Base-by-base conservation (phyloP, 2,797 vertebrate genomes). In the Peromyscus attwateri region DNA sequence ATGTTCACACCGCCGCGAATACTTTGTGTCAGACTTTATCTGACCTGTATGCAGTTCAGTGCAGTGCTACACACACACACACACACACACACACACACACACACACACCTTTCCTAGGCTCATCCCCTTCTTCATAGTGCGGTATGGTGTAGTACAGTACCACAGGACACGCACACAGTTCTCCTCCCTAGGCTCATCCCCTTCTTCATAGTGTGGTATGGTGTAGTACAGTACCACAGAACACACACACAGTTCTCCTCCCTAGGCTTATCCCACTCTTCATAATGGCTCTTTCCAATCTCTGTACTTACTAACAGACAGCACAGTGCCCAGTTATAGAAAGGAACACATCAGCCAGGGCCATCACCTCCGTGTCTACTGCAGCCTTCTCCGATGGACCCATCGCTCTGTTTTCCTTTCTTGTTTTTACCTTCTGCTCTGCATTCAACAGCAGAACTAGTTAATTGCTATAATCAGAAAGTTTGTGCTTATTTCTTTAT, bases 21-120 rank as follows among this genome's bases (percentile, higher is more conserved):
- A 34, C 70, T 55, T 55, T 0, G 14, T 68, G 21, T 73, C 77
- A 12, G 3, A 1, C 71, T 1, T 64, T 75, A 5, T 6, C 6
- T 40, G 77, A 27, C 37, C 31, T 0, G 0, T 9, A 0, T 2
- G 0, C 1, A 21, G 13, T 37, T 6, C 27, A 62, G 27, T 5
- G 6, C 5, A 43, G 4, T 57, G 29, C n/a, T n/a, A n/a, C n/a
- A n/a, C n/a, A n/a, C n/a, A n/a, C n/a, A n/a, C n/a, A n/a, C n/a
- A n/a, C n/a, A n/a, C n/a, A n/a, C n/a, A n/a, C n/a, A n/a, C n/a
- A n/a, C n/a, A n/a, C n/a, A n/a, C n/a, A n/a, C n/a, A n/a, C n/a
- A n/a, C n/a, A n/a, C n/a, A n/a, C n/a, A n/a, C n/a, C n/a, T n/a
- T n/a, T n/a, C n/a, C n/a, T n/a, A n/a, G n/a, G n/a, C n/a, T n/a